phyloP scores from a whole-genome alignment of 2,888 invertebrate genomes.

The Cosmorhoe ocellata region DNA sequence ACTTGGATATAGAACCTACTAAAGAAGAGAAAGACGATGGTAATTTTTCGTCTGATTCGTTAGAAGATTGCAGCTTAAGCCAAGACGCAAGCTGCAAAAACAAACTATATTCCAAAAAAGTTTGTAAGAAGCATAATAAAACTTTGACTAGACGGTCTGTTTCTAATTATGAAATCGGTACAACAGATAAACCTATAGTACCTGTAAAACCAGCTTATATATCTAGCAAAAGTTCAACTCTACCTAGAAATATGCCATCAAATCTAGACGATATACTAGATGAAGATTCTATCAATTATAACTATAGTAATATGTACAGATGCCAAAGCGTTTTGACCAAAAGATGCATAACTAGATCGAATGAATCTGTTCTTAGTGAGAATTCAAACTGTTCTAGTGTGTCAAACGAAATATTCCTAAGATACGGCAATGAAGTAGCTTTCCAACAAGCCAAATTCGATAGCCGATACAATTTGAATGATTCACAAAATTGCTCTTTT shows the following conservation, averaged over 20 bases:
- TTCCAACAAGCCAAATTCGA: slow-evolving; percentile 76
- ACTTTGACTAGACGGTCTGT: slow-evolving; percentile 84
- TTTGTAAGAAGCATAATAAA: slow-evolving; percentile 80
- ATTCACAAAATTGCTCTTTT: slow-evolving; percentile 74
- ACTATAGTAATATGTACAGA: slow-evolving; percentile 61
- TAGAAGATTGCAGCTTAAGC: slow-evolving; percentile 86
- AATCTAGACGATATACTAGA: slow-evolving; percentile 78
- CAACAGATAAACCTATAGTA: slow-evolving; percentile 64
- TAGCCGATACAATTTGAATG: slow-evolving; percentile 73
- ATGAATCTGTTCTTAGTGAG: slow-evolving; percentile 77
- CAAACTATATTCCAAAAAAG: slow-evolving; percentile 76
- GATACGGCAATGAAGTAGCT: slow-evolving; percentile 74
- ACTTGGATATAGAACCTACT: slow-evolving; percentile 68
- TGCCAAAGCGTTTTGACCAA: slow-evolving; percentile 78
- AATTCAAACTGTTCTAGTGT: slow-evolving; percentile 78
- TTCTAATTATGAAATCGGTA: slow-evolving; percentile 90
- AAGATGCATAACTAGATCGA: slow-evolving; percentile 83
- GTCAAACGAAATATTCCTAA: slow-evolving; percentile 78
- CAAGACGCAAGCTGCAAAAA: slow-evolving; percentile 78
- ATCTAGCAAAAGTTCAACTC: slow-evolving; percentile 68
- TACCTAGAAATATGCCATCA: slow-evolving; percentile 79
- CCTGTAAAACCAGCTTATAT: slow-evolving; percentile 67
- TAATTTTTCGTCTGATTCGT: slow-evolving; percentile 90
- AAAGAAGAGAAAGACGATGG: slow-evolving; percentile 83
- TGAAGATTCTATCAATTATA: slow-evolving; percentile 71